Percentiles rank a stretch among this genome's conserved stretches.
phyloP scores from a whole-genome alignment of 2,797 vertebrate genomes.

The Heterohyrax brucei region DNA sequence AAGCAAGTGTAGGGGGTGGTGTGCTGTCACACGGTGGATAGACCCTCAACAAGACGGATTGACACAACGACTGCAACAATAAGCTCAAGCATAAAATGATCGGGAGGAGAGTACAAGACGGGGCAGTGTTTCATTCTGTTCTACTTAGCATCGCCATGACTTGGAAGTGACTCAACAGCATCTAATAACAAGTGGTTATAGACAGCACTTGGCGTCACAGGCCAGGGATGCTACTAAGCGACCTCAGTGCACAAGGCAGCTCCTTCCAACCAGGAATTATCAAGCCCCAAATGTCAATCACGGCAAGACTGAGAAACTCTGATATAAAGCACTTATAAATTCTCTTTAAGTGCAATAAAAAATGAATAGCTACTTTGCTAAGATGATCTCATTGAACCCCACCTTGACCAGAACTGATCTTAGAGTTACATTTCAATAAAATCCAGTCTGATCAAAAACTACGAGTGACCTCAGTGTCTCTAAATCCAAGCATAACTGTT shows the following conservation, averaged over 20 bases:
- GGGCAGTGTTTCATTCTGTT: no score
- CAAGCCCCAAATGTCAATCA: background rate
- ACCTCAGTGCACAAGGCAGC: background rate
- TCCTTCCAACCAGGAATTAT: background rate
- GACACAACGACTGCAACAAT: no score
- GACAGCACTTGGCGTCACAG: background rate
- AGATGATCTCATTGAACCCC: background rate
- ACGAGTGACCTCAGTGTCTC: background rate
- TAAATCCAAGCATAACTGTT: background rate
- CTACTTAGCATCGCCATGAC: no score
- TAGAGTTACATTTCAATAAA: background rate
- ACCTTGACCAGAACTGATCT: background rate
- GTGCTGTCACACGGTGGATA: no score
- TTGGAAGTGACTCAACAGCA: no score
- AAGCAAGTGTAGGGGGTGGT: no score
- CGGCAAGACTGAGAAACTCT: background rate
- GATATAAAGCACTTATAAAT: background rate
- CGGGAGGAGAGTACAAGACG: no score
- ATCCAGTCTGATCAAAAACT: background rate
- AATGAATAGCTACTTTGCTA: background rate
- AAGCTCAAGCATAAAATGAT: no score
- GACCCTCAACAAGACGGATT: no score
- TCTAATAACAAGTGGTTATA: no score
- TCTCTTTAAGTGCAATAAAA: background rate
- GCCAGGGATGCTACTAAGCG: no score